phyloP scores from a whole-genome alignment of 2,888 invertebrate genomes.

The Archips xylosteana region DNA sequence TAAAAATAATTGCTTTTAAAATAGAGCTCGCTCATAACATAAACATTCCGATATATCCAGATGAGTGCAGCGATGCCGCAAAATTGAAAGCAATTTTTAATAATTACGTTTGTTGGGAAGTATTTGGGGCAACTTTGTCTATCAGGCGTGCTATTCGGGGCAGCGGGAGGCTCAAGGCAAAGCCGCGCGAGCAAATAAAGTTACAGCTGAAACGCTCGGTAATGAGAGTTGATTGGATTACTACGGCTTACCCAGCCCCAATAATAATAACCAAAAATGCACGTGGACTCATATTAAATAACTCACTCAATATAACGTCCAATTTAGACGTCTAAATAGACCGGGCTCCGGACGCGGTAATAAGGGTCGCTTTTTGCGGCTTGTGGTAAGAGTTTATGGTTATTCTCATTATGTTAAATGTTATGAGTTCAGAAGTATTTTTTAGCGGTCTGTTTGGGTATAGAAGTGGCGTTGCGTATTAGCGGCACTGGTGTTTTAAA shows the following conservation, averaged over 20 bases:
- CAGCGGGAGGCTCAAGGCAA: constrained; percentile 71
- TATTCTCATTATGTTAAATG: constrained; percentile 77
- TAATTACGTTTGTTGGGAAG: constrained; percentile 76
- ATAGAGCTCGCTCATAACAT: constrained; percentile 36
- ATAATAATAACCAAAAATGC: constrained; percentile 83
- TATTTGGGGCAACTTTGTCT: constrained; percentile 63
- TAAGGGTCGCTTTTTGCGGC: constrained; percentile 52
- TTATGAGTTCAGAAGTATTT: constrained; percentile 59
- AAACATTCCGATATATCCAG: constrained; percentile 41
- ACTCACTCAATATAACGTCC: constrained; percentile 80
- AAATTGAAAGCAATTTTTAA: constrained; percentile 82
- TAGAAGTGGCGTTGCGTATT: constrained; percentile 7
- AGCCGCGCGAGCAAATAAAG: constrained; percentile 79
- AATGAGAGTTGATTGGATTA: constrained; percentile 85
- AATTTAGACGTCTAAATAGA: constrained; percentile 65
- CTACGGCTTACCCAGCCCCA: constrained; percentile 72
- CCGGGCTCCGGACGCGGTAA: constrained; percentile 51
- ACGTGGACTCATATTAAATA: constrained; percentile 81
- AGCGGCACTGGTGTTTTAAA: constrained; percentile 7
- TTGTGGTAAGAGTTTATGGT: constrained; percentile 69
- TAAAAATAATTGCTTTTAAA: constrained; percentile 41
- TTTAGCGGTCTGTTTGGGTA: constrained; percentile 48
- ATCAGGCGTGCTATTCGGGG: constrained; percentile 75
- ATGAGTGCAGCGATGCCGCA: constrained; percentile 50
- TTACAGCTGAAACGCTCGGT: constrained; percentile 74